Percentiles rank a stretch among this genome's conserved stretches.
Evolutionary conservation across 2,797 vertebrate genomes (phyloP).

Genomic region (Arnoldichthys spilopterus): DNA sequence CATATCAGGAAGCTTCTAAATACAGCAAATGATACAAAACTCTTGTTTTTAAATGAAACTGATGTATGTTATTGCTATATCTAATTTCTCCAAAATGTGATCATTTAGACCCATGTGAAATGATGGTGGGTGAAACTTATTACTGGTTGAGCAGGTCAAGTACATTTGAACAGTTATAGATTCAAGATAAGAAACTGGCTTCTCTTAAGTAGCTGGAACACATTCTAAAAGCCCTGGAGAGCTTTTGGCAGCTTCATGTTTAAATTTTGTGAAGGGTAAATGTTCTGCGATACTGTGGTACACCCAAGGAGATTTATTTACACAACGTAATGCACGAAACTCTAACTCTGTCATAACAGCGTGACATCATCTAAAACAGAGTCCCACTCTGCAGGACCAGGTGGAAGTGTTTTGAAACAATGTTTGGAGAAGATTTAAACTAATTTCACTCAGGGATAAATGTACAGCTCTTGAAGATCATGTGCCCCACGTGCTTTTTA

Average conservation of each 20-base stretch:
- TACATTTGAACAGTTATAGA: conserved; percentile 14
- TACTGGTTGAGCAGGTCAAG: conserved; percentile 16
- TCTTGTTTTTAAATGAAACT: not conserved
- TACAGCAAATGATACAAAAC: not conserved
- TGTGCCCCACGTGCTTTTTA: conserved; percentile 39
- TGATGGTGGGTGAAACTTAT: conserved; percentile 14
- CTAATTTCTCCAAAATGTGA: not conserved
- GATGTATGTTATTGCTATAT: not conserved
- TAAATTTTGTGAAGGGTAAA: conserved; percentile 56
- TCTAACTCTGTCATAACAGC: conserved; percentile 65
- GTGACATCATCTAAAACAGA: conserved; percentile 59
- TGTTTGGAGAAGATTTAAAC: conserved; percentile 63
- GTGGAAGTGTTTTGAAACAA: conserved; percentile 59
- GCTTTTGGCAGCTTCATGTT: conserved; percentile 57
- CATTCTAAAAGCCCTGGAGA: conserved; percentile 50
- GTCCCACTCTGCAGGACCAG: conserved; percentile 58
- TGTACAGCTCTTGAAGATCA: conserved; percentile 50
- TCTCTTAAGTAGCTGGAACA: conserved; percentile 52
- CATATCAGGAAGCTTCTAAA: not conserved
- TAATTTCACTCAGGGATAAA: conserved; percentile 61
- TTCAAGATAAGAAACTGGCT: conserved; percentile 46
- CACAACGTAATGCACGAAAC: conserved; percentile 59
- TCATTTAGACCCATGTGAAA: conserved; percentile 6
- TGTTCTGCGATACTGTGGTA: conserved; percentile 51
- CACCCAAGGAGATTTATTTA: conserved; percentile 67